Base-by-base conservation (phyloP, 2,797 vertebrate species). In the Carduelis carduelis region DNA sequence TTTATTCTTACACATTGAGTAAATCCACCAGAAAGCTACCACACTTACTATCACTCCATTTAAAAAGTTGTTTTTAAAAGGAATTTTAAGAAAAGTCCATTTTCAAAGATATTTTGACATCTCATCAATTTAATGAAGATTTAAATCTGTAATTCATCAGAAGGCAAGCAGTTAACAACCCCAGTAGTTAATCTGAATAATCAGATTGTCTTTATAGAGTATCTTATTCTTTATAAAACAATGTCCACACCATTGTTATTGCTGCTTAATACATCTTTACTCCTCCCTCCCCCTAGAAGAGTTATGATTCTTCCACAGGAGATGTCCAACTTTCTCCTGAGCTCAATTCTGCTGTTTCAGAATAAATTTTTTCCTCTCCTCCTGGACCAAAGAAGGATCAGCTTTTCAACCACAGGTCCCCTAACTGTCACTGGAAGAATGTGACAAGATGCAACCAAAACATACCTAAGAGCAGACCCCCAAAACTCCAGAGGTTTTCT, bases 401-500 rank as follows among this genome's bases (percentile, higher is more conserved):
- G 5, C 23, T 85, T 74, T 28, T 89, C 14, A 91, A 60, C 37
- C 1, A 2, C 1, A 85, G 52, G 27, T 41, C 15, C 44, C 91
- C 91, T 83, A 87, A 85, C 46, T 95, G 93, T 83, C 93, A 96
- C 96, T 85, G 84, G 66, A 87, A 83, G n/a, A 94, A 94, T 39
- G 89, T 96, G 95, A 92, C 93, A 91, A 95, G 82, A 96, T 80
- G 60, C 71, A 96, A 78, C 89, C 87, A 95, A 81, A 95, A 95
- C 95, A 95, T 89, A 95, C 91, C 91, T 96, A 96, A 89, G 57
- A 93, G 84, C 44, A 96, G 93, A 95, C 76, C 94, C 94, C 61
- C 87, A 95, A 83, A 96, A 95, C 89, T 75, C 93, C 95, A 94
- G 81, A 95, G 82, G 93, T 75, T 96, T 95, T 96, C 94, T 96